A percentile compares a stretch with the other conserved stretches of the same genome.
phyloP scores from a whole-genome alignment of 2,888 invertebrate species.

The Ferrisia virgata region DNA sequence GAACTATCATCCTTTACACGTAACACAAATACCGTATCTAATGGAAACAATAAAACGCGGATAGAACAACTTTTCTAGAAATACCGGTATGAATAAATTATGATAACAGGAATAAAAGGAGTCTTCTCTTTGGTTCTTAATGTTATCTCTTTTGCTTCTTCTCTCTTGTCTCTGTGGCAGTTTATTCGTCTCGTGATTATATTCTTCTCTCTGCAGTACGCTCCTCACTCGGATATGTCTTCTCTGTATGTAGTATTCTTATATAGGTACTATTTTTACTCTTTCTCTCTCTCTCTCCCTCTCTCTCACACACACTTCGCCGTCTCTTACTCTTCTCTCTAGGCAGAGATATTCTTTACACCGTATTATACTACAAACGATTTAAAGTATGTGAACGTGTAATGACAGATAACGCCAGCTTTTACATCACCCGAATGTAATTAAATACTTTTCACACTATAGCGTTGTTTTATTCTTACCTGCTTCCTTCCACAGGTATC shows the following conservation, averaged over 20 bases:
- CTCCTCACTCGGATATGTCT: background rate
- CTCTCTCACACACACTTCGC: too few relatives aligned
- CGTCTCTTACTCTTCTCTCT: too few relatives aligned
- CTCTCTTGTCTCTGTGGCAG: slow-evolving; percentile 40
- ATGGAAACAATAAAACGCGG: slow-evolving; percentile 45
- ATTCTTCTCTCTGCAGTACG: background rate
- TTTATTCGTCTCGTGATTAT: slow-evolving; percentile 44
- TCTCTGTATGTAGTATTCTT: background rate
- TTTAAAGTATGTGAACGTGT: slow-evolving; percentile 43
- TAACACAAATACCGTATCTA: slow-evolving; percentile 41
- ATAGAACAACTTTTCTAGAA: slow-evolving; percentile 45
- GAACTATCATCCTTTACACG: slow-evolving; percentile 44
- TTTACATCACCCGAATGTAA: slow-evolving; percentile 40
- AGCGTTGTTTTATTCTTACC: background rate
- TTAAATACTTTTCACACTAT: slow-evolving; percentile 36
- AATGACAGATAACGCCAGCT: slow-evolving; percentile 42
- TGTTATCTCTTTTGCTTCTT: too few relatives aligned
- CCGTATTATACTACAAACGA: slow-evolving; percentile 31
- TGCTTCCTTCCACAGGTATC: too few relatives aligned
- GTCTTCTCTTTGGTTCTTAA: slow-evolving; percentile 42
- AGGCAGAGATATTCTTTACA: background rate
- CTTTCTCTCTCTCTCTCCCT: background rate
- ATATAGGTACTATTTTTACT: background rate
- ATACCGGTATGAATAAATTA: slow-evolving; percentile 45
- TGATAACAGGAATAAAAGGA: slow-evolving; percentile 44